Conservation (phyloP, 2,888 invertebrate genomes). For the Spisula subtruncata region DNA sequence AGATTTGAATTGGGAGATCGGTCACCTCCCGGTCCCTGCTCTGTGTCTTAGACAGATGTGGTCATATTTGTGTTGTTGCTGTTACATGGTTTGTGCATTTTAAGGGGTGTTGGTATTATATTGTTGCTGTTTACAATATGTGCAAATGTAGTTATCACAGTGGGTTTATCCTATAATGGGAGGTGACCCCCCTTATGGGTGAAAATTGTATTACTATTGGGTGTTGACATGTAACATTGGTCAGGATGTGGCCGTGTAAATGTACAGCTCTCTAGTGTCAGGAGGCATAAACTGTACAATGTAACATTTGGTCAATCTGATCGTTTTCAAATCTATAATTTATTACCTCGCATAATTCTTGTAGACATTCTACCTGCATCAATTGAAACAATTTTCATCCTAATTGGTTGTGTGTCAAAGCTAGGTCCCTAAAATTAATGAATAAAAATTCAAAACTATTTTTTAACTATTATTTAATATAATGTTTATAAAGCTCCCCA, state of each 20-base stretch:
- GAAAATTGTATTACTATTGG: slow-evolving; percentile 42
- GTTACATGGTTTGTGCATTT: too few relatives aligned
- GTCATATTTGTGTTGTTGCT: too few relatives aligned
- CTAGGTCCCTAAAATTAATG: not conserved
- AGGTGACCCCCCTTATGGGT: not conserved
- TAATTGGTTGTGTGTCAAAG: not conserved
- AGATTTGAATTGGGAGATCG: too few relatives aligned
- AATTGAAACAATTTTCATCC: too few relatives aligned
- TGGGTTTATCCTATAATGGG: slow-evolving; percentile 41
- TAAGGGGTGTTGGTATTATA: too few relatives aligned
- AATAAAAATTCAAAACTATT: not conserved
- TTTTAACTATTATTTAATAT: not conserved
- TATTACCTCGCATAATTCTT: not conserved
- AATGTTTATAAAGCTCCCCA: not conserved
- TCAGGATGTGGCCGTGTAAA: not conserved
- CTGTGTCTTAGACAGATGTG: too few relatives aligned
- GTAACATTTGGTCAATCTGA: not conserved
- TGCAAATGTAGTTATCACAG: slow-evolving; percentile 44
- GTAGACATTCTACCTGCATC: too few relatives aligned
- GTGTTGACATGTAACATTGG: slow-evolving; percentile 43
- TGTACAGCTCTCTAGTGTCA: not conserved
- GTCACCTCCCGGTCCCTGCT: too few relatives aligned
- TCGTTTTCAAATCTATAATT: not conserved
- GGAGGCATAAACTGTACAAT: not conserved
- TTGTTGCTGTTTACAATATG: not conserved